A percentile compares a stretch with the other conserved stretches of the same genome.
phyloP scores from a whole-genome alignment of 2,113 vertebrate species.

The Ammospiza caudacuta region DNA sequence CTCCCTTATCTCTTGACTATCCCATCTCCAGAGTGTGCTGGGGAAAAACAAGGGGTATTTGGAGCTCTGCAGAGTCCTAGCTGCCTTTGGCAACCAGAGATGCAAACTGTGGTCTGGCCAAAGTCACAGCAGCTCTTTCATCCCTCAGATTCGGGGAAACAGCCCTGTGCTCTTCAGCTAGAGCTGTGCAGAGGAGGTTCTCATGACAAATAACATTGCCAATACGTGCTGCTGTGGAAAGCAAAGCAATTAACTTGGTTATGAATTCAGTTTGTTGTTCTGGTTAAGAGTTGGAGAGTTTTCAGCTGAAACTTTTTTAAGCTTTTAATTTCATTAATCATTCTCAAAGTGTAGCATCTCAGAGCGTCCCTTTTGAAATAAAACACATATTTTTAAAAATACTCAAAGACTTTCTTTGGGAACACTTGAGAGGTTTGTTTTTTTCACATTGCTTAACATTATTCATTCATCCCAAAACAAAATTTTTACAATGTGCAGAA shows the following conservation, averaged over 20 bases:
- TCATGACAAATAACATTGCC: neutral
- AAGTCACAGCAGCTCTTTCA: neutral
- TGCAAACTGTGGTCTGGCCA: neutral
- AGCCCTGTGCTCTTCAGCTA: neutral
- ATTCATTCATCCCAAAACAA: neutral
- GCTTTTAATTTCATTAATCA: neutral
- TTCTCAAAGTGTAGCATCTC: neutral
- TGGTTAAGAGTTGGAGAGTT: conserved; percentile 11
- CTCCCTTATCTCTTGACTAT: neutral
- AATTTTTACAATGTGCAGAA: neutral
- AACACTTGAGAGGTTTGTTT: neutral
- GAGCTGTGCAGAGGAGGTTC: neutral
- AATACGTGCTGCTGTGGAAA: conserved; percentile 4
- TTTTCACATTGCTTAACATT: neutral
- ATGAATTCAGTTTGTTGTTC: conserved; percentile 24
- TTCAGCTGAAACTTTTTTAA: neutral
- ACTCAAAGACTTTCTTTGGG: neutral
- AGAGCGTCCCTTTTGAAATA: neutral
- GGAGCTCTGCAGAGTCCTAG: neutral
- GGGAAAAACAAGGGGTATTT: neutral
- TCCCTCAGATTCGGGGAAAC: neutral
- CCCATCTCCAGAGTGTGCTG: neutral
- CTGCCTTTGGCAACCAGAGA: neutral
- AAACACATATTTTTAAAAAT: neutral
- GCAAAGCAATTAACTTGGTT: conserved; percentile 21